A percentile compares a stretch with the other conserved stretches of the same genome.
Evolutionary conservation across 2,797 vertebrate genomes (phyloP).

Genomic region (Chelon labrosus): DNA sequence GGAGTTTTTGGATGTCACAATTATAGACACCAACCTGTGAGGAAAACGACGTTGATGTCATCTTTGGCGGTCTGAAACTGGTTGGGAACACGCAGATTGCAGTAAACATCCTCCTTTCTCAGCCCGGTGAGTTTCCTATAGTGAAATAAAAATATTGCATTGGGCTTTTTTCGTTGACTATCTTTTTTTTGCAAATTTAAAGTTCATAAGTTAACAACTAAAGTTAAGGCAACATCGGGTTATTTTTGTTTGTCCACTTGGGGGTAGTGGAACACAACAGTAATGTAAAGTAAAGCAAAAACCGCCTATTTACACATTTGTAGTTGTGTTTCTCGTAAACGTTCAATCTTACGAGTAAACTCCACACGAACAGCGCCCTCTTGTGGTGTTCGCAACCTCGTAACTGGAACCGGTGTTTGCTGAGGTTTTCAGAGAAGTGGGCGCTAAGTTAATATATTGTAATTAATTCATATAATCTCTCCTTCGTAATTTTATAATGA

Average conservation of each 20-base stretch:
- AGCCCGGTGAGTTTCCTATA: constrained; percentile 78
- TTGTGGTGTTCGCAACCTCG: too few relatives aligned
- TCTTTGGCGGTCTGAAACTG: constrained; percentile 72
- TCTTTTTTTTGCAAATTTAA: not conserved
- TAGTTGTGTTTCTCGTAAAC: too few relatives aligned
- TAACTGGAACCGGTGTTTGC: too few relatives aligned
- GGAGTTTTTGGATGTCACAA: not conserved
- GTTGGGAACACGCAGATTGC: constrained; percentile 80
- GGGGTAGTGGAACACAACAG: too few relatives aligned
- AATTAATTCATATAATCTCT: too few relatives aligned
- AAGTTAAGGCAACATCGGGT: not conserved
- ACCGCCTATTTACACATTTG: too few relatives aligned
- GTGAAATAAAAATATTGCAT: not conserved
- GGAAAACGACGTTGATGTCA: constrained; percentile 83
- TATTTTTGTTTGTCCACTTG: not conserved
- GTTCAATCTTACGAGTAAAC: too few relatives aligned
- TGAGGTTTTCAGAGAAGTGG: too few relatives aligned
- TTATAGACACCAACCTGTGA: constrained; percentile 74
- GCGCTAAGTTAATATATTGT: too few relatives aligned
- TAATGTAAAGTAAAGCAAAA: too few relatives aligned
- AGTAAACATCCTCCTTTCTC: constrained; percentile 80
- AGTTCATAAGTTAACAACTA: not conserved
- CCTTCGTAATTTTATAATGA: too few relatives aligned
- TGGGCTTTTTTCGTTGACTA: not conserved
- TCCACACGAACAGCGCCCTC: too few relatives aligned